Evolutionary conservation across 2,113 vertebrate genomes (phyloP).

Genomic region (rat (Rattus norvegicus)): GRCr8 NC_086027.1:95521501-95522000

Average conservation of each 20-base stretch:
- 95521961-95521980: constrained; percentile 27
- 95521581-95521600: background rate
- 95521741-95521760: constrained; percentile 83
- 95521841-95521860: constrained; percentile 89
- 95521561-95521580: constrained; percentile 8
- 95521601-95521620: background rate
- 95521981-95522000: background rate
- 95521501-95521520: background rate
- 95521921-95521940: constrained; percentile 72
- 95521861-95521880: constrained; percentile 88
- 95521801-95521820: constrained; percentile 89
- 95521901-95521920: constrained; percentile 75
- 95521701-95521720: constrained; percentile 78
- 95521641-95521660: constrained; percentile 57
- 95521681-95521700: constrained; percentile 69
- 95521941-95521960: constrained; percentile 26
- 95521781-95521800: constrained; percentile 86
- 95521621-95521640: constrained; percentile 62
- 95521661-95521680: constrained; percentile 70
- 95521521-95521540: constrained; percentile 41
- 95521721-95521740: constrained; percentile 72
- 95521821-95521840: constrained; percentile 85
- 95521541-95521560: background rate
- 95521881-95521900: constrained; percentile 83
- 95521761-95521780: constrained; percentile 84